Evolutionary conservation across 2,888 invertebrate genomes (phyloP).

Genomic region (Nebria brevicollis): DNA sequence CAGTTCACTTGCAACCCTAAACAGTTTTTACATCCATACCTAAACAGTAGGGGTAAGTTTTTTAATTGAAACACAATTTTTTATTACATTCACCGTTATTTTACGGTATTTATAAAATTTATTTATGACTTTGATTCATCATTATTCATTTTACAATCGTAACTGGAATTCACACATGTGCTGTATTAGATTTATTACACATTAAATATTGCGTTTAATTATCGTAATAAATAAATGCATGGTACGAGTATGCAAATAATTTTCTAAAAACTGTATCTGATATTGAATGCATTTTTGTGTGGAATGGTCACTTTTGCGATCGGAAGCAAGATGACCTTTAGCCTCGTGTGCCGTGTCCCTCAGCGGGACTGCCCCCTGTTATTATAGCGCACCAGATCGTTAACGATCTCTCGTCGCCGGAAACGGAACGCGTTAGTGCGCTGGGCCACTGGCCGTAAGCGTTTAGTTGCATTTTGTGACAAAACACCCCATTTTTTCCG

Average conservation of each 20-base stretch:
- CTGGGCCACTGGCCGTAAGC: conserved; percentile 47
- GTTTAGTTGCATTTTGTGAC: conserved; percentile 55
- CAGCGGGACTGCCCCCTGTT: conserved; percentile 38
- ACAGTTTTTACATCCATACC: neutral
- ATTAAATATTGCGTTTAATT: no score
- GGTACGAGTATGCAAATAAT: neutral
- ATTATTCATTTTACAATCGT: no score
- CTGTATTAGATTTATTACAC: no score
- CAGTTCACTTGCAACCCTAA: neutral
- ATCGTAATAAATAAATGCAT: neutral
- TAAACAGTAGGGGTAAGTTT: neutral
- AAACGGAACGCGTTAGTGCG: neutral
- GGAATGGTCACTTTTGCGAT: conserved; percentile 30
- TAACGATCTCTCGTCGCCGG: neutral
- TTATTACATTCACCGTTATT: neutral
- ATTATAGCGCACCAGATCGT: neutral
- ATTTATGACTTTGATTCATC: no score
- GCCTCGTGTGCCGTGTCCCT: conserved; percentile 50
- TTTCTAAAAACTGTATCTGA: neutral
- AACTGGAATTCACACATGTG: no score
- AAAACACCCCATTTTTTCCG: conserved; percentile 59
- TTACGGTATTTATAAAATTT: no score
- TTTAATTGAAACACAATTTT: neutral
- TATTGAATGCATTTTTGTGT: neutral
- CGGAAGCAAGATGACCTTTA: conserved; percentile 59